Percentiles rank a stretch among this genome's conserved stretches.
Conservation (phyloP, 1,140 invertebrate genomes). For the Pogonomyrmex californicus region DNA sequence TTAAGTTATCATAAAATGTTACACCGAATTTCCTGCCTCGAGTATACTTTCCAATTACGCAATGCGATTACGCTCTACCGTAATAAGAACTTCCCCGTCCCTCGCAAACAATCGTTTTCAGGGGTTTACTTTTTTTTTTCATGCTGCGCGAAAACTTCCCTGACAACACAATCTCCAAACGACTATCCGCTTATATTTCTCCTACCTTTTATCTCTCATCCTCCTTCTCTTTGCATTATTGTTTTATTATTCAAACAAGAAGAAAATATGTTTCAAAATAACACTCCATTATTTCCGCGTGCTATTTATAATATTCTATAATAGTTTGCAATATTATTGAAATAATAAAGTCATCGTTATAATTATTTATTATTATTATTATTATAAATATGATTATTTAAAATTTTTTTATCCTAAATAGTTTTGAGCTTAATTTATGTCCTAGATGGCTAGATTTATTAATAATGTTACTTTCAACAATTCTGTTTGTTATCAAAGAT, state of each 20-base stretch:
- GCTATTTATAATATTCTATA: not conserved
- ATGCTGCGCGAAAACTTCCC: constrained; percentile 27
- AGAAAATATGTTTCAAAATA: not conserved
- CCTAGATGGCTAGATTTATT: not conserved
- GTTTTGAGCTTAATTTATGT: not conserved
- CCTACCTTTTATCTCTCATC: constrained; percentile 4
- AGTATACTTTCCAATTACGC: constrained; percentile 63
- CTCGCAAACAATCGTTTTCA: constrained; percentile 57
- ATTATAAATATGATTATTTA: not conserved
- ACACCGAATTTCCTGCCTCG: constrained; percentile 43
- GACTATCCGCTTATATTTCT: constrained; percentile 53
- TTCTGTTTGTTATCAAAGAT: not conserved
- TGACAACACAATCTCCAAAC: constrained; percentile 50
- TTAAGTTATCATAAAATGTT: constrained; percentile 65
- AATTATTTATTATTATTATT: constrained; percentile 23
- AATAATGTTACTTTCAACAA: not conserved
- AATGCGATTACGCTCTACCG: constrained; percentile 53
- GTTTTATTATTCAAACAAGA: not conserved
- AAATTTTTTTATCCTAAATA: not conserved
- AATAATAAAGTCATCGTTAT: not conserved
- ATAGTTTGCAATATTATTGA: not conserved
- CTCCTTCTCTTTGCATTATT: not conserved
- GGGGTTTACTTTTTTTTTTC: constrained; percentile 2
- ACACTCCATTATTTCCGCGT: not conserved
- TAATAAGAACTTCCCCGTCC: constrained; percentile 45